Evolutionary conservation across 2,888 invertebrate species (phyloP), one percentile per base, ranked within the genome.

Genomic region (Cremastinae sp.): DNA sequence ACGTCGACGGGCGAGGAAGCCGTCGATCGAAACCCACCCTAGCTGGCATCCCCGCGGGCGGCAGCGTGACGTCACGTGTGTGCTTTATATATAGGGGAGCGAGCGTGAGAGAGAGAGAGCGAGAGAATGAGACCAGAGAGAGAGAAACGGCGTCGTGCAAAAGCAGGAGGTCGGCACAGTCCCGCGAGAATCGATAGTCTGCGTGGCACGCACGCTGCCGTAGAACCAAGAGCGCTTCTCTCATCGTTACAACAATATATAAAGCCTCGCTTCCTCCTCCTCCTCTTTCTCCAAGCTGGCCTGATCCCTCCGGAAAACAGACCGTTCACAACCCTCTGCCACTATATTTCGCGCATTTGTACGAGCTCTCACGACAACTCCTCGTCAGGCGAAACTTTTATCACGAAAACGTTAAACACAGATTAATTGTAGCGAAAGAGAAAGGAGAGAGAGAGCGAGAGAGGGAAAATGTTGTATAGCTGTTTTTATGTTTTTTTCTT

Each of bases 151-250:
- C 51, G 59, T 59, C 69, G 69, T 69, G 69, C 69, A 69, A 61
- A 81, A 78, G 75, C 74, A 75, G 76, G 71, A 74, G 75, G 75
- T 79, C 78, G 81, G 75, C 77, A 78, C 80, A 81, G 78, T 80
- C 82, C 81, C 83, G 84, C 83, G 82, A 81, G 84, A 86, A 89
- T 89, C 88, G 88, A 89, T 89, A 88, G 85, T 82, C 84, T 85
- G 87, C 87, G 87, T 88, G 85, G 70, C 83, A 88, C 83, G 83
- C 87, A 83, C 82, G 81, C 81, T 76, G 72, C 71, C 75, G 75
- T 72, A 75, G 71, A 75, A 61, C 66, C 71, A 55, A 71, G 75
- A 66, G 71, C 66, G 62, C 47, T 73, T 69, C 72, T 69, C 72
- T 68, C 69, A 41, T 61, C 72, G 62, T 56, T 51, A 66, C 72